These are phyloP conservation scores for Ectropis crepuscularia DNA, from an alignment of 2,888 invertebrate species.

Conservation along the genomic window DNA sequence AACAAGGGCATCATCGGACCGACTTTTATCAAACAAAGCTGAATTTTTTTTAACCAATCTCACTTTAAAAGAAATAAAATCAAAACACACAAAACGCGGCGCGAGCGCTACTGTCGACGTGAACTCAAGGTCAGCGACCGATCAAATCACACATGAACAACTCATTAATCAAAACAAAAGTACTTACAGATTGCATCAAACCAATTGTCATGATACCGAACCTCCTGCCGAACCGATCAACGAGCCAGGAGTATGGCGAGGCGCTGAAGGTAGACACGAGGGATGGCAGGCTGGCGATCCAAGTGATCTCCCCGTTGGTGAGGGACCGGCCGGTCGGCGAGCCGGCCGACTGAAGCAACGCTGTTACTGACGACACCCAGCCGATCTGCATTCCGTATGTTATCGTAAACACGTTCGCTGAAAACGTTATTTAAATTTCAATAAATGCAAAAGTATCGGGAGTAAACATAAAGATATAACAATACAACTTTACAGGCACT, in stretches of 20 bases:
- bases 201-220: slow-evolving; percentile 66
- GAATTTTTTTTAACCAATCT: no score
- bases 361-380: slow-evolving; percentile 74
- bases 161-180: neutral
- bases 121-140: no score
- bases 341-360: slow-evolving; percentile 59
- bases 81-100: no score
- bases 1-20: no score
- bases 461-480: no score
- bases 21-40: no score
- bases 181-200: slow-evolving; percentile 74
- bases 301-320: slow-evolving; percentile 64
- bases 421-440: slow-evolving; percentile 19
- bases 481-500: no score
- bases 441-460: no score
- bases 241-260: slow-evolving; percentile 63
- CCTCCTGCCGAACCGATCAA: slow-evolving; percentile 73
- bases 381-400: slow-evolving; percentile 72
- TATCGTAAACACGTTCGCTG: slow-evolving; percentile 70
- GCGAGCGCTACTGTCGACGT: no score
- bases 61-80: no score
- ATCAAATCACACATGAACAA: no score
- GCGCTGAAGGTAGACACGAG: slow-evolving; percentile 69
- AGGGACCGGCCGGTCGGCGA: slow-evolving; percentile 64
- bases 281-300: slow-evolving; percentile 72